Base-by-base conservation (phyloP, 2,797 vertebrate species). In the Saxicola maurus region DNA sequence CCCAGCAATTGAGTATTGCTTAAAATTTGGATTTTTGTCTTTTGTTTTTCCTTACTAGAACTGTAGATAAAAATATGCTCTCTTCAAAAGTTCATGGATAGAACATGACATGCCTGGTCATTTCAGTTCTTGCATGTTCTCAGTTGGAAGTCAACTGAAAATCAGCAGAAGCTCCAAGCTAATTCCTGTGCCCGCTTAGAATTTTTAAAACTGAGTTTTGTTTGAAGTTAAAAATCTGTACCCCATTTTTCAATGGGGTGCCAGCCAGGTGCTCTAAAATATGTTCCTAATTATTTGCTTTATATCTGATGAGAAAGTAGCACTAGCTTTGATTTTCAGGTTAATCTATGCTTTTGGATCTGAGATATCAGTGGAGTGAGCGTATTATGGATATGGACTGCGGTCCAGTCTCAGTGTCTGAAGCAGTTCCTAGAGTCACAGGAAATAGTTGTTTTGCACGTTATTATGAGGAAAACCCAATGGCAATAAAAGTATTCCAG, bases 11-110 rank as follows among this genome's bases (percentile, higher is more conserved):
- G 23, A 74, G 4, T 27, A n/a, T 59, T 85, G 30, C 40, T 85
- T 82, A 78, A 49, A 42, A 37, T 52, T 69, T 65, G 42, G 25
- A 42, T 53, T 76, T 38, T 88, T 72, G 3, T 65, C 13, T 76
- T 72, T 61, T 5, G 1, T 27, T 49, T 86, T 25, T 33, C 33
- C 11, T 37, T 67, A 45, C 7, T 55, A 52, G 48, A 35, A 2
- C 11, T 3, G 0, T 13, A 3, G 48, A 13, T 40, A 64, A 74
- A 60, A 82, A 68, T 9, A 6, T 5, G 1, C 2, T 77, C 2
- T 64, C 2, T 68, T 85, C 38, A 28, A 3, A 10, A 56, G 31
- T 65, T 56, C 12, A 1, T 43, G 7, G 11, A 10, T 57, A 20
- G 60, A 35, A 33, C 33, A 20, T 13, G 19, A 12, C 30, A 40